Evolutionary conservation across 2,113 vertebrate genomes (phyloP), one percentile per base, ranked within the genome.

Genomic region (Lycocorax pyrrhopterus): DNA sequence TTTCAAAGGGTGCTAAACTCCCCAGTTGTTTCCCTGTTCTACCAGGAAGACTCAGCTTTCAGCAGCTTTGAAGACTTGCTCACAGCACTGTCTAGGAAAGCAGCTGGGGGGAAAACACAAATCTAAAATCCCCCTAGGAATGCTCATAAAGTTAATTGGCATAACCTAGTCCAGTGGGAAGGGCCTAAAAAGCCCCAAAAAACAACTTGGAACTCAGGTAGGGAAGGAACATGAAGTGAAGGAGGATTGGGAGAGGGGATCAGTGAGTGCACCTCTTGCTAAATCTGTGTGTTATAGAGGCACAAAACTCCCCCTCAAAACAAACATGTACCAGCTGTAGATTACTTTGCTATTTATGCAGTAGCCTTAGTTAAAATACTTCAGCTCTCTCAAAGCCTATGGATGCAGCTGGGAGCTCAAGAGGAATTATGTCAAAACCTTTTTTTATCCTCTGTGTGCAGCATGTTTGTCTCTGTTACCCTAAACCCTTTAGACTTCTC

Each of bases 121-220:
- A 60, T 7, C 35, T 84, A 37, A 79, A 87, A 20, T 37, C 41
- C 41, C 37, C 51, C 21, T 3, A 37, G 71, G 73, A 94, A 71
- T 8, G 22, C 6, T 92, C 21, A 30, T 43, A 5, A 62, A 80
- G 20, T 62, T 84, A 92, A 73, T 80, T 60, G 47, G 39, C 30
- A 55, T 81, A 47, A 94, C 27, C 55, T 41, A 83, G 22, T 91
- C 19, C 33, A 89, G 27, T 0, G 8, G 46, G 59, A 69, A 85
- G 69, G n/a, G 47, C 27, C 33, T 19, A 41, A 35, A 8, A 10
- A 0, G 11, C 26, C 6, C 16, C 16, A 59, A 64, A 68, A 72
- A 82, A 4, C 13, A 41, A 4, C 0, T 6, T 73, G 30, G 37
- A 73, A 60, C 4, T 8, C 0, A 0, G 7, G 25, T 52, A 51